These are phyloP conservation scores for Anas platyrhynchos DNA, from an alignment of 2,113 vertebrate genomes.

Conservation along the genomic window DNA sequence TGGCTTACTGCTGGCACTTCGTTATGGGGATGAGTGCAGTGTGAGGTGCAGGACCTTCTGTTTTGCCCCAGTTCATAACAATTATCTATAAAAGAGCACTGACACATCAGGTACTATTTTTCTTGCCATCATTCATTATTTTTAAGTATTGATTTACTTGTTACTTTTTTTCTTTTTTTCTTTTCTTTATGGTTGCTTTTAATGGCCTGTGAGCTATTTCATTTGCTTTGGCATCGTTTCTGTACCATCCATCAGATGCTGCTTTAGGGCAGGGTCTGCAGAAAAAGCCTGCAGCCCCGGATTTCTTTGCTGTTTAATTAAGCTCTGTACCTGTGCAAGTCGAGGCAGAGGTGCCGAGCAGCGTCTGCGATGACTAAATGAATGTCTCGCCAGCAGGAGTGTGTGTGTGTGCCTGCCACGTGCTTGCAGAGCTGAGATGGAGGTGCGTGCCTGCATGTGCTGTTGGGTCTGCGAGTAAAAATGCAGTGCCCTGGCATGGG, in stretches of 20 bases:
- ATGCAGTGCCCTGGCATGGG: neutral
- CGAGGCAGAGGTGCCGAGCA: slow-evolving; percentile 35
- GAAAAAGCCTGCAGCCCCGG: slow-evolving; percentile 39
- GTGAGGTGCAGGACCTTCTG: neutral
- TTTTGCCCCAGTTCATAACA: neutral
- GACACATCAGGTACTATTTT: neutral
- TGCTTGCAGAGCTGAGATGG: neutral
- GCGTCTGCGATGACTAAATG: slow-evolving; percentile 17
- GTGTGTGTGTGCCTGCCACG: neutral
- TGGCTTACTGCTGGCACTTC: neutral
- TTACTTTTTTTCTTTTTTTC: neutral
- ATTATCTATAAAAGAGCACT: neutral
- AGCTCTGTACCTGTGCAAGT: slow-evolving; percentile 53
- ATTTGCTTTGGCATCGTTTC: slow-evolving; percentile 21
- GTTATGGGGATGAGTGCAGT: neutral
- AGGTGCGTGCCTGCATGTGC: neutral
- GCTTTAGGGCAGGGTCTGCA: slow-evolving; percentile 12
- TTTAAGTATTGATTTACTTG: neutral
- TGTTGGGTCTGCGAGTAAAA: neutral
- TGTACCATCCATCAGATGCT: neutral
- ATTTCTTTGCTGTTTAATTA: slow-evolving; percentile 53
- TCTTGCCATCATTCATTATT: neutral
- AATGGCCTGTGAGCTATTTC: neutral
- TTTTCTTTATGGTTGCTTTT: neutral
- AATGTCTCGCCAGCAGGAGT: slow-evolving; percentile 19